Evolutionary conservation across 2,888 invertebrate species (phyloP).

Genomic region (Diarsia brunnea): DNA sequence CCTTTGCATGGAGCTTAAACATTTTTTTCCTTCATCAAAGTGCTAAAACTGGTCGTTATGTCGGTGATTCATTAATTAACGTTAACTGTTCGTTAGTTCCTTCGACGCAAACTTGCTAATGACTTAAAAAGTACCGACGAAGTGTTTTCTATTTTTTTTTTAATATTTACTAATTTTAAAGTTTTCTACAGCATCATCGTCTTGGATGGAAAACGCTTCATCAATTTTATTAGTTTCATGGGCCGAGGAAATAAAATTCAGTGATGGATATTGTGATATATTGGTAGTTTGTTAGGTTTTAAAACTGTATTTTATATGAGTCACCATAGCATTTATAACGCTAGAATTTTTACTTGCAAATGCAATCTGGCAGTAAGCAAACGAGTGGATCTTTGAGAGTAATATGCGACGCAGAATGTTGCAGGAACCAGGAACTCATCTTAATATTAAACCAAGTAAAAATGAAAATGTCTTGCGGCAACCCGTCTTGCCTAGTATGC

Average conservation of each 20-base stretch:
- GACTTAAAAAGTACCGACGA: constrained; percentile 40
- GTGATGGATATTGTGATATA: neutral
- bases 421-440: constrained; percentile 47
- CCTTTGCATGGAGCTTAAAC: constrained; percentile 33
- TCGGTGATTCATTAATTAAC: constrained; percentile 54
- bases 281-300: neutral
- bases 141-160: constrained; percentile 27
- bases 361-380: constrained; percentile 28
- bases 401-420: constrained; percentile 36
- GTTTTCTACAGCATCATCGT: constrained; percentile 15
- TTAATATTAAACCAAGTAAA: constrained; percentile 60
- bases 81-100: constrained; percentile 49
- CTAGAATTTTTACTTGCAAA: constrained; percentile 32
- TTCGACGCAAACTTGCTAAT: constrained; percentile 54
- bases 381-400: constrained; percentile 44
- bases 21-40: constrained; percentile 44
- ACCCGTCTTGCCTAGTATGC: constrained; percentile 27
- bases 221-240: constrained; percentile 5
- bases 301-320: neutral
- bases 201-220: constrained; percentile 7
- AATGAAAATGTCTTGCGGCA: constrained; percentile 57
- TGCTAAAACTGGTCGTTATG: constrained; percentile 34
- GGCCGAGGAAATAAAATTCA: neutral
- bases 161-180: constrained; percentile 29
- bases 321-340: neutral